These are phyloP conservation scores for Pseudochirops cupreus DNA, from an alignment of 2,797 vertebrate species.

Conservation along the genomic window DNA sequence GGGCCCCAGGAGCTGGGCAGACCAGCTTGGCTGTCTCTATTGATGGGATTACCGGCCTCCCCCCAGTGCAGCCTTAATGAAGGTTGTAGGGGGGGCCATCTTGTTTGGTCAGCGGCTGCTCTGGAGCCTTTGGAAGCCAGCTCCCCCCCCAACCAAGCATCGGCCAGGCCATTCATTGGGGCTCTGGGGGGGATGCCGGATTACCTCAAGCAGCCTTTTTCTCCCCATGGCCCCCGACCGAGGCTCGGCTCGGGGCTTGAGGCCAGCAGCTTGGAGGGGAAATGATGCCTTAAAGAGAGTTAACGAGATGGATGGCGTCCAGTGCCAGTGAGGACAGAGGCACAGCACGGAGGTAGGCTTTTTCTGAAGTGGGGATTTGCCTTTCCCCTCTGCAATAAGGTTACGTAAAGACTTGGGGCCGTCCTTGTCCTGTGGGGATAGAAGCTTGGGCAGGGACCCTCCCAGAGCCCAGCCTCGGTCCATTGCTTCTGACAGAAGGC, in stretches of 20 bases:
- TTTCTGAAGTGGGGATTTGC: conserved; percentile 55
- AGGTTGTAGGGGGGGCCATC: conserved; percentile 80
- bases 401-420: conserved; percentile 54
- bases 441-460: background rate
- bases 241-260: background rate
- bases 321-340: background rate
- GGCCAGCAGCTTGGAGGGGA: background rate
- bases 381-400: conserved; percentile 32
- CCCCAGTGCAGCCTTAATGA: conserved; percentile 84
- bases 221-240: background rate
- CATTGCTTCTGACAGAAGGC: background rate
- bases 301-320: background rate
- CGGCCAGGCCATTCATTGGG: background rate
- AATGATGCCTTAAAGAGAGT: conserved; percentile 1
- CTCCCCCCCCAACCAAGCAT: conserved; percentile 52
- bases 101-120: conserved; percentile 68
- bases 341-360: background rate
- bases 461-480: conserved; percentile 42
- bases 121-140: conserved; percentile 24
- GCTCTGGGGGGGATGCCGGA: background rate
- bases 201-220: background rate
- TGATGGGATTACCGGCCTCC: conserved; percentile 79
- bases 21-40: conserved; percentile 78
- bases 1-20: conserved; percentile 73
- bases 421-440: conserved; percentile 55